phyloP scores from a whole-genome alignment of 2,888 invertebrate species.

The Parnassius mnemosyne region DNA sequence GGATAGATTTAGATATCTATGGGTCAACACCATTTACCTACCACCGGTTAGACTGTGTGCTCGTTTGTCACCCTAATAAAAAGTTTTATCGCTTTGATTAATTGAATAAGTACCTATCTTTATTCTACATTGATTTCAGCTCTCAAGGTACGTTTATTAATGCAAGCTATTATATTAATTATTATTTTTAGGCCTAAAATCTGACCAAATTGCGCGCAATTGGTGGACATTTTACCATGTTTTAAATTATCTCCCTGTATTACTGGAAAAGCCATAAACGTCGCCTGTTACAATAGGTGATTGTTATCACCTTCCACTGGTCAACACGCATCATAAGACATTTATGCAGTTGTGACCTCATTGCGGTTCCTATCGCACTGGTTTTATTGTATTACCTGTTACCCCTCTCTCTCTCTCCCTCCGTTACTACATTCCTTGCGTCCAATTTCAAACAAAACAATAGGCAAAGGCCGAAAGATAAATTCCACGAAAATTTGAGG shows the following conservation, averaged over 20 bases:
- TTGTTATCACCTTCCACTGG: slow-evolving; percentile 14
- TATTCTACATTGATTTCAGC: too few relatives aligned
- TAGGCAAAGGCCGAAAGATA: slow-evolving; percentile 13
- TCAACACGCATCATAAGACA: slow-evolving; percentile 6
- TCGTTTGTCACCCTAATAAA: too few relatives aligned
- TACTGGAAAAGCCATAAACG: slow-evolving; percentile 10
- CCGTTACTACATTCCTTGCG: not conserved
- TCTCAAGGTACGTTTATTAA: not conserved
- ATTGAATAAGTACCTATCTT: too few relatives aligned
- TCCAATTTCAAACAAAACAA: slow-evolving; percentile 17
- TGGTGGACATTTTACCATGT: slow-evolving; percentile 1
- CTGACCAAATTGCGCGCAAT: not conserved
- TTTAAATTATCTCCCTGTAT: slow-evolving; percentile 5
- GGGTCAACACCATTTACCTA: too few relatives aligned
- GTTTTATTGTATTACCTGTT: slow-evolving; percentile 16
- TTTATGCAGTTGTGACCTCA: slow-evolving; percentile 16
- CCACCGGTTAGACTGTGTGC: too few relatives aligned
- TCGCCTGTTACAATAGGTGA: slow-evolving; percentile 17
- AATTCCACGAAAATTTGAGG: slow-evolving; percentile 19
- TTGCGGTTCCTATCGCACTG: slow-evolving; percentile 15
- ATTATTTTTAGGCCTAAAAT: too few relatives aligned
- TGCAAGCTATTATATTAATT: too few relatives aligned
- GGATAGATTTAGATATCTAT: too few relatives aligned
- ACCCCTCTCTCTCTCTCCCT: not conserved
- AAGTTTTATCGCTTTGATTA: too few relatives aligned